Evolutionary conservation across 2,113 vertebrate species (phyloP).

Genomic region (Crotalus horridus): DNA sequence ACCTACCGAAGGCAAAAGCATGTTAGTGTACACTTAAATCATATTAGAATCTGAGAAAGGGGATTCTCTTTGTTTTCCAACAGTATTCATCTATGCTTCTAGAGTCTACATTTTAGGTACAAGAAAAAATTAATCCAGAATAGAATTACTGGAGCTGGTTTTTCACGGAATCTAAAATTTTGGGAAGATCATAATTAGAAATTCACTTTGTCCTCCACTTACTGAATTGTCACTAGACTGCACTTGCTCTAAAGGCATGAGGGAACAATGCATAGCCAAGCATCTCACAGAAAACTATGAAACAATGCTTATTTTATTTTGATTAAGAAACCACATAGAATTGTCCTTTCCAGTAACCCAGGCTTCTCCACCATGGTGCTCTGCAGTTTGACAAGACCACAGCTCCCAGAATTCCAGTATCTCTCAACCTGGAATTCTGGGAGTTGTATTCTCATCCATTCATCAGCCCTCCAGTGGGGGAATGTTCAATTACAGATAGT

Average conservation of each 20-base stretch:
- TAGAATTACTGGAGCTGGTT: not conserved
- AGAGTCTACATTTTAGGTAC: not conserved
- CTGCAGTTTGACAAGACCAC: not conserved
- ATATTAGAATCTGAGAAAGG: not conserved
- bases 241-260: not conserved
- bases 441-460: not conserved
- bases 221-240: not conserved
- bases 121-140: not conserved
- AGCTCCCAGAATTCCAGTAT: not conserved
- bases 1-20: not conserved
- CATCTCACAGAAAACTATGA: not conserved
- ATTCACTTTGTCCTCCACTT: not conserved
- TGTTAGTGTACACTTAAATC: not conserved
- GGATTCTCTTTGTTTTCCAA: not conserved
- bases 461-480: not conserved
- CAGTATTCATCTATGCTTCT: not conserved
- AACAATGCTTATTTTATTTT: not conserved
- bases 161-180: not conserved
- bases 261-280: no score
- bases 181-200: not conserved
- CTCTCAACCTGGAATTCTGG: not conserved
- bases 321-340: not conserved
- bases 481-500: not conserved
- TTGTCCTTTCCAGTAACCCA: not conserved
- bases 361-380: not conserved